Evolutionary conservation across 2,797 vertebrate species (phyloP).

Genomic region (Capromys pilorides): DNA sequence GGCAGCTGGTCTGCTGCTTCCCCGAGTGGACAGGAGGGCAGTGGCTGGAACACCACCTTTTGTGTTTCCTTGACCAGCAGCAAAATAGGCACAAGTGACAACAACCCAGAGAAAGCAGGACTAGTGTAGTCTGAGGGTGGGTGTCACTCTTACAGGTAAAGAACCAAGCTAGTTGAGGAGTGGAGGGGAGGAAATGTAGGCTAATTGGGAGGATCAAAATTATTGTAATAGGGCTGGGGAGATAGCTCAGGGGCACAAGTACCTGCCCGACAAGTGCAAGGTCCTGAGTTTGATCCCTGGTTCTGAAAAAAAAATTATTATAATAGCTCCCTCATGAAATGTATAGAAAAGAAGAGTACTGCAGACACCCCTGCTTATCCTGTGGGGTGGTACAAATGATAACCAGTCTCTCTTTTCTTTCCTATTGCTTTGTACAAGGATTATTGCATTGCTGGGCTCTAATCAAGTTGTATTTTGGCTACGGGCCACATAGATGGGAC

Average conservation of each 20-base stretch:
- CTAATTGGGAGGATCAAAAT: background rate
- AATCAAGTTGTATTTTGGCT: background rate
- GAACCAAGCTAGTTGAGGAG: background rate
- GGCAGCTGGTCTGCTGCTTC: background rate
- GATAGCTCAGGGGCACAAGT: too few relatives aligned
- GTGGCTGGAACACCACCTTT: background rate
- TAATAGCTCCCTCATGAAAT: background rate
- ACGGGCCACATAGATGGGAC: background rate
- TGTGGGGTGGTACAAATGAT: background rate
- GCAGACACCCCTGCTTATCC: background rate
- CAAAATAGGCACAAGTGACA: background rate
- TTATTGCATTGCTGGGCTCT: background rate
- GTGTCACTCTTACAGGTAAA: background rate
- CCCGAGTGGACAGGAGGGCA: background rate
- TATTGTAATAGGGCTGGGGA: too few relatives aligned
- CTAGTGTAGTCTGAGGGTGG: background rate
- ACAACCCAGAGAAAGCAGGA: background rate
- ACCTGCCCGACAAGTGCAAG: too few relatives aligned
- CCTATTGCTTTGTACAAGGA: background rate
- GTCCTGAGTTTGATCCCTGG: too few relatives aligned
- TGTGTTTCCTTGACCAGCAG: background rate
- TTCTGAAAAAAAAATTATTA: background rate
- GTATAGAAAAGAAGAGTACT: background rate
- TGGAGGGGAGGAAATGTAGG: background rate
- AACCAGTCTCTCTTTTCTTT: background rate